phyloP scores from a whole-genome alignment of 30 jellyfish, hydroid and myxozoan genomes.

The Aurelia aurita complex sp. Pacific region DNA sequence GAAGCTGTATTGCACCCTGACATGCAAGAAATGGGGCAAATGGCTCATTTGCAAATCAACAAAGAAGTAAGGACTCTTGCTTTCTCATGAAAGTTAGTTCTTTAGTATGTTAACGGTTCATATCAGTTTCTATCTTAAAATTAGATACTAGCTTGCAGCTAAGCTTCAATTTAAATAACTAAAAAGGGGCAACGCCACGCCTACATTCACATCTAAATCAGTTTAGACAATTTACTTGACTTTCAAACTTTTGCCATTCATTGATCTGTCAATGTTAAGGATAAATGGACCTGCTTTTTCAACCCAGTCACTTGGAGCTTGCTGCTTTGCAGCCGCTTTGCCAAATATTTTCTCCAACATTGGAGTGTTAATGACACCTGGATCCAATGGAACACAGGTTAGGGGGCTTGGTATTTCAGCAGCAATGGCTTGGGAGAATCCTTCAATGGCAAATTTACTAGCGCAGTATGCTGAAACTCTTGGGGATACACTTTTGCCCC shows the following conservation, averaged over 20 bases:
- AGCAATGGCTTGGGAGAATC: conserved; percentile 76
- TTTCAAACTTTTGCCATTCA: conserved; percentile 69
- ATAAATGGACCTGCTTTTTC: conserved; percentile 75
- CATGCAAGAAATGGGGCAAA: too few species aligned
- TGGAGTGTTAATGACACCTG: conserved; percentile 82
- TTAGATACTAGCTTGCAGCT: too few species aligned
- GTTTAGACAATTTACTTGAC: conserved; percentile 8
- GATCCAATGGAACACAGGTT: conserved; percentile 76
- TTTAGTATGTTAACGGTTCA: too few species aligned
- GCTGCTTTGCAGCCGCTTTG: conserved; percentile 53
- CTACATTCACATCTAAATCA: too few species aligned
- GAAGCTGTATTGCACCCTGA: too few species aligned
- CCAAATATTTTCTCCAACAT: conserved; percentile 76
- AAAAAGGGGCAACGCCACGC: too few species aligned
- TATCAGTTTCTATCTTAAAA: too few species aligned
- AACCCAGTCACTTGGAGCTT: conserved; percentile 72
- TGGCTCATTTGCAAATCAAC: too few species aligned
- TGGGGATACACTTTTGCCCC: conserved; percentile 68
- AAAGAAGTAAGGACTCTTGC: too few species aligned
- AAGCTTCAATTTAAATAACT: too few species aligned
- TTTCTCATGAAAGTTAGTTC: too few species aligned
- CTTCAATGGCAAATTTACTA: conserved; percentile 77
- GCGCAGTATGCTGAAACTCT: conserved; percentile 79
- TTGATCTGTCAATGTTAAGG: conserved; percentile 41
- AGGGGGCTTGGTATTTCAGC: conserved; percentile 79